Evolutionary conservation across 2,797 vertebrate genomes (phyloP).

Genomic region (Paramormyrops hopkinsi): DNA sequence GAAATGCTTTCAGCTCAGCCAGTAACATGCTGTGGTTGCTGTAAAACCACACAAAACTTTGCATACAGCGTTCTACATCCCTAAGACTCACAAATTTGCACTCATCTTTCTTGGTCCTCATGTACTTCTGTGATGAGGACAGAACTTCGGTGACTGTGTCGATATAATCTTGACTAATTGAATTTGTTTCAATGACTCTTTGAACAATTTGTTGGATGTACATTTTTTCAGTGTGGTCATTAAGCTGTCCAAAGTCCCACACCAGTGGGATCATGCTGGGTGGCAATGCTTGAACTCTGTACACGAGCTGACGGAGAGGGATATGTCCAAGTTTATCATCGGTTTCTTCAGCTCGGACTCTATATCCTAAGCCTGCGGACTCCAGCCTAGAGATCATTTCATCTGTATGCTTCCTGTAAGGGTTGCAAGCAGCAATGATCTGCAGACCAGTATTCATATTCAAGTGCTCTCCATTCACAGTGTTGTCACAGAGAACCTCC

Average conservation of each 20-base stretch:
- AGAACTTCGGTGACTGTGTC: slow-evolving; percentile 64
- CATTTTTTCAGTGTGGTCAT: slow-evolving; percentile 69
- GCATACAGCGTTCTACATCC: slow-evolving; percentile 91
- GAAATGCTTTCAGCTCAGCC: slow-evolving; percentile 50
- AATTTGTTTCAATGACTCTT: slow-evolving; percentile 54
- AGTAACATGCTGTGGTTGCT: slow-evolving; percentile 60
- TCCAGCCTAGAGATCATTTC: slow-evolving; percentile 83
- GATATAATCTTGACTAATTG: slow-evolving; percentile 17
- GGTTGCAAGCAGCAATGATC: slow-evolving; percentile 93
- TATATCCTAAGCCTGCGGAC: slow-evolving; percentile 83
- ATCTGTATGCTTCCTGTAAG: slow-evolving; percentile 83
- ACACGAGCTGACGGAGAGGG: slow-evolving; percentile 91
- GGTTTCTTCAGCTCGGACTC: slow-evolving; percentile 77
- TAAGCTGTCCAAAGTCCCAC: slow-evolving; percentile 96
- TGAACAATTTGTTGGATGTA: slow-evolving; percentile 91
- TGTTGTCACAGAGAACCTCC: slow-evolving; percentile 85
- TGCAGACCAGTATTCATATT: slow-evolving; percentile 59
- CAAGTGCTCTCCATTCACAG: slow-evolving; percentile 67
- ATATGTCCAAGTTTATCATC: slow-evolving; percentile 80
- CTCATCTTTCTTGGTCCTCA: slow-evolving; percentile 73
- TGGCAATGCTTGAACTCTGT: slow-evolving; percentile 88
- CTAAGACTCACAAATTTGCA: slow-evolving; percentile 91
- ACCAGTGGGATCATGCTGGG: slow-evolving; percentile 91
- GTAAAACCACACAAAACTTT: slow-evolving; percentile 81
- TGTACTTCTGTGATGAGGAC: slow-evolving; percentile 78